Evolutionary conservation across 2,888 invertebrate species (phyloP).

Genomic region (Spisula subtruncata): DNA sequence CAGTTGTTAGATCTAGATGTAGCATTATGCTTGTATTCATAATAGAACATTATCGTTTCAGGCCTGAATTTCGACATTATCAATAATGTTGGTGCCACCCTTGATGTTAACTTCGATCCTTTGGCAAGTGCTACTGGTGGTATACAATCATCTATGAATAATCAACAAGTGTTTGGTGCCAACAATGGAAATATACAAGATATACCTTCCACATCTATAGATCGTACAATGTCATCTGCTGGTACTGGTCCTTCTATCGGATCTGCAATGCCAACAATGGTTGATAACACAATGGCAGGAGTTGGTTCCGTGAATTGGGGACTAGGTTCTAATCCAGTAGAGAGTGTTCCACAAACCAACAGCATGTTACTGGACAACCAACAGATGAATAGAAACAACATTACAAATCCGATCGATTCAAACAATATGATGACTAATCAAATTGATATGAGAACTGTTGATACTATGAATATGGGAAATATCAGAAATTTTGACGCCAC

Average conservation of each 20-base stretch:
- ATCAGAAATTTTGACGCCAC: too few species aligned
- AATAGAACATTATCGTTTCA: background rate
- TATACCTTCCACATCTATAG: background rate
- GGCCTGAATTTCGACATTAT: background rate
- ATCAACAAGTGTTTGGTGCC: background rate
- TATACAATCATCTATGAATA: background rate
- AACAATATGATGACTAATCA: background rate
- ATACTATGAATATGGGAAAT: too few species aligned
- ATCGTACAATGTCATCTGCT: background rate
- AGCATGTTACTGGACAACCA: background rate
- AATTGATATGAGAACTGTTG: too few species aligned
- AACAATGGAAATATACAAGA: background rate
- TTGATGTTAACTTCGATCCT: background rate
- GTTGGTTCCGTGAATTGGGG: conserved; percentile 7
- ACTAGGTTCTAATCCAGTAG: background rate
- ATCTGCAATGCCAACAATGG: background rate
- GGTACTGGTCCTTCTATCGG: background rate
- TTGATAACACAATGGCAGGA: conserved; percentile 8
- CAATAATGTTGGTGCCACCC: background rate
- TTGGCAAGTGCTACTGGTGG: background rate
- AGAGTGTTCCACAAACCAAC: background rate
- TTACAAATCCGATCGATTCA: background rate
- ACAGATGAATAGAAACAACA: background rate
- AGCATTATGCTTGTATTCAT: too few species aligned
- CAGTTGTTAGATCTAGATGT: too few species aligned